Evolutionary conservation across 2,888 invertebrate species (phyloP), one percentile per base, ranked within the genome.

Genomic region (Tortrix viridana): DNA sequence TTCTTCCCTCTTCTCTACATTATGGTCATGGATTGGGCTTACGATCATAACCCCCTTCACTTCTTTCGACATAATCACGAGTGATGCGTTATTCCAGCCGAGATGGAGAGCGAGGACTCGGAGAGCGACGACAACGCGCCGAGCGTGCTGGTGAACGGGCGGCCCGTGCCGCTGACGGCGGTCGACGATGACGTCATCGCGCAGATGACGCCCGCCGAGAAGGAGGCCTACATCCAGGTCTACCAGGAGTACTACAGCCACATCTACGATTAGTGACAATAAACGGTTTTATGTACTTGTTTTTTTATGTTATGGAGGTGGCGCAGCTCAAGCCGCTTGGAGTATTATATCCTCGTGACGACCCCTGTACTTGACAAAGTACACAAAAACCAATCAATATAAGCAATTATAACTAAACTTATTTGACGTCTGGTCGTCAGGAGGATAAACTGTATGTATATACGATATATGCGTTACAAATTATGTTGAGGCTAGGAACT

Each of bases 171-270:
- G 1, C 93, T 98, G 63, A 96, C 96, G 37, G 96, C 97, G 77
- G 95, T 98, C 12, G 96, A 97, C 78, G 97, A 98, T 82, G 94
- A 95, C 71, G 93, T 98, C 76, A 97, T 98, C 72, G 95, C 96
- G 0, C 95, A 95, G 84, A 99, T 99, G 98, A 96, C 97, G 9
- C 96, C 97, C 19, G 92, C 95, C 4, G 98, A 99, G 82, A 98
- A 98, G 87, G 98, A 98, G 80, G 95, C 96, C 43, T 99, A 98
- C 85, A 98, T 98, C 73, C 96, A 97, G 88, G 94, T 97, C 47
- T 98, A 98, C 82, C 98, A 98, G 83, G 98, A 98, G 84, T 96
- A 97, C 86, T 98, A 97, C 89, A 96, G 97, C 71, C 96, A 97
- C 84, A 96, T 97, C 93, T 96, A 95, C 78, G 96, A 96, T 89